These are phyloP conservation scores for Prochilodus magdalenae DNA, from an alignment of 2,113 vertebrate genomes.

Conservation along the genomic window DNA sequence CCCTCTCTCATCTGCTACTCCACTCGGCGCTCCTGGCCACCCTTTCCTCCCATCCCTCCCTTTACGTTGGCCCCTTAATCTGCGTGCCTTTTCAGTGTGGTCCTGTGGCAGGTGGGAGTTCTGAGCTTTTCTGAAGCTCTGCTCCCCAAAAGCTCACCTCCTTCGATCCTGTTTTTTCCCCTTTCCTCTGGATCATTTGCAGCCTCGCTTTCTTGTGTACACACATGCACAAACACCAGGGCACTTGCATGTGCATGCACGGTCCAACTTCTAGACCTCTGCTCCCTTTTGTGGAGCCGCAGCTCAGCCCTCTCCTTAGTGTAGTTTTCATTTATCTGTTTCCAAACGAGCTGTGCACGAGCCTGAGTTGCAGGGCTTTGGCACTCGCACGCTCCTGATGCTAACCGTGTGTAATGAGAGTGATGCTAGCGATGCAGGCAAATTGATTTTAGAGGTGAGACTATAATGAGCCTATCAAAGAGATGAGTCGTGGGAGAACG, in stretches of 20 bases:
- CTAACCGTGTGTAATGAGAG: constrained; percentile 58
- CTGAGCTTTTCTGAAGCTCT: constrained; percentile 46
- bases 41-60: constrained; percentile 68
- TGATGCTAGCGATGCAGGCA: constrained; percentile 47
- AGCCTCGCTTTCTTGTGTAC: constrained; percentile 5
- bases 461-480: constrained; percentile 57
- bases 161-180: constrained; percentile 14
- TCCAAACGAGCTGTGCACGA: constrained; percentile 31
- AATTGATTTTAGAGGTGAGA: constrained; percentile 61
- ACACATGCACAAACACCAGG: not conserved
- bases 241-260: not conserved
- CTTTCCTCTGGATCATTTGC: not conserved
- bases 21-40: constrained; percentile 69
- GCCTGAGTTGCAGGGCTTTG: constrained; percentile 16
- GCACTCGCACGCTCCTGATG: constrained; percentile 42
- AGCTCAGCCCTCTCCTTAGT: constrained; percentile 27
- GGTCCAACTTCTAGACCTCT: constrained; percentile 50
- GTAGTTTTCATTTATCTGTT: constrained; percentile 51
- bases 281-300: constrained; percentile 47
- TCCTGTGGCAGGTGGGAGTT: constrained; percentile 64
- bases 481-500: constrained; percentile 44
- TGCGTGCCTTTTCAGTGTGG: constrained; percentile 61
- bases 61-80: constrained; percentile 67
- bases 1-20: constrained; percentile 67
- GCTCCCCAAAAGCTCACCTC: constrained; percentile 46